phyloP scores from a whole-genome alignment of 2,797 vertebrate species.

The Arctocebus calabarensis region DNA sequence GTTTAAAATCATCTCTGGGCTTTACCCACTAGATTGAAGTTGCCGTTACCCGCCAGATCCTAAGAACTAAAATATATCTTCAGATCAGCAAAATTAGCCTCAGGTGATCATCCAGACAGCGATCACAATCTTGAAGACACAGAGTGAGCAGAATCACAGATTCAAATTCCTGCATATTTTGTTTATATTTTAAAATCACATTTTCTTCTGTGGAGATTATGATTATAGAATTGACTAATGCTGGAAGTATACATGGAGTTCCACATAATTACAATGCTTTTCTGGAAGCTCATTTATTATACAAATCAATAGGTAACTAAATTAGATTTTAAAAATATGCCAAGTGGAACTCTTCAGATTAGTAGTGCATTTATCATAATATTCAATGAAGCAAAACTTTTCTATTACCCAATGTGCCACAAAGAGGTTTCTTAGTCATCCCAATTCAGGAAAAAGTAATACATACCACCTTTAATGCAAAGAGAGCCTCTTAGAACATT shows the following conservation, averaged over 20 bases:
- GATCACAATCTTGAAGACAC: neutral
- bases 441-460: constrained; percentile 56
- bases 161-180: neutral
- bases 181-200: neutral
- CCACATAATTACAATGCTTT: neutral
- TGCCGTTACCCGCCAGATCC: neutral
- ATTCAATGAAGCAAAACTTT: constrained; percentile 11
- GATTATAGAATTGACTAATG: neutral
- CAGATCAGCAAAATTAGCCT: neutral
- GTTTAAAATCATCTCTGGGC: neutral
- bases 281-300: neutral
- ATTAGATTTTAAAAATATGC: neutral
- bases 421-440: constrained; percentile 38
- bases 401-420: neutral
- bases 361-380: neutral
- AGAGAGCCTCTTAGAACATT: constrained; percentile 14
- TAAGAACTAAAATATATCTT: neutral
- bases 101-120: neutral
- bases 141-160: neutral
- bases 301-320: constrained; percentile 8
- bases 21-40: neutral
- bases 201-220: neutral
- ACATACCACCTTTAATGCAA: constrained; percentile 30
- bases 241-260: neutral
- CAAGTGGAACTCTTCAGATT: constrained; percentile 24